A percentile compares a stretch with the other conserved stretches of the same genome.
Evolutionary conservation across 2,797 vertebrate genomes (phyloP).

Genomic region (Phaenicophaeus curvirostris): DNA sequence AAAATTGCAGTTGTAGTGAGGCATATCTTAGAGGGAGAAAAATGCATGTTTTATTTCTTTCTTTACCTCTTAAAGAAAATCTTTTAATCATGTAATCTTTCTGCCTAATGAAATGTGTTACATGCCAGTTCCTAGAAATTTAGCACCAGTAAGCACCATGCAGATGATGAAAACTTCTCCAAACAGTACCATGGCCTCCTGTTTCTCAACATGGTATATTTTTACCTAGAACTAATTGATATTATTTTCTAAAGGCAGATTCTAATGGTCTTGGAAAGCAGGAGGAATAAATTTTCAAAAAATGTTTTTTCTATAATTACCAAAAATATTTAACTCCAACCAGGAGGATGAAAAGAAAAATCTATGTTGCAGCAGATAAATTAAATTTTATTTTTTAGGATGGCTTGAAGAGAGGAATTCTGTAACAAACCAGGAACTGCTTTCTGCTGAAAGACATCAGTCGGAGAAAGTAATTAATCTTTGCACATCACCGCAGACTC

Average conservation of each 20-base stretch:
- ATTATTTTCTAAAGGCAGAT: not conserved
- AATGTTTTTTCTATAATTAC: not conserved
- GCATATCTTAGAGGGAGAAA: not conserved
- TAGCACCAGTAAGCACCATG: not conserved
- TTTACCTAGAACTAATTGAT: not conserved
- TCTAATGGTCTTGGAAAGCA: not conserved
- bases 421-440: not conserved
- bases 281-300: not conserved
- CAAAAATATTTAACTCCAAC: not conserved
- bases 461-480: not conserved
- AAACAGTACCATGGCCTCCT: not conserved
- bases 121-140: not conserved
- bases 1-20: not conserved
- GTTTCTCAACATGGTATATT: not conserved
- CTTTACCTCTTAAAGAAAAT: not conserved
- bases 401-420: constrained; percentile 46
- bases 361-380: not conserved
- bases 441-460: not conserved
- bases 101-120: not conserved
- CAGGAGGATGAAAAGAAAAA: not conserved
- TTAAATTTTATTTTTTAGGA: constrained; percentile 59
- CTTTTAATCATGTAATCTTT: not conserved
- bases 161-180: not conserved
- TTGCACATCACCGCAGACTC: not conserved
- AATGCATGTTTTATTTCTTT: not conserved